These are phyloP conservation scores for Potamarius usumacintae DNA, from an alignment of 2,113 vertebrate genomes.

Conservation along the genomic window DNA sequence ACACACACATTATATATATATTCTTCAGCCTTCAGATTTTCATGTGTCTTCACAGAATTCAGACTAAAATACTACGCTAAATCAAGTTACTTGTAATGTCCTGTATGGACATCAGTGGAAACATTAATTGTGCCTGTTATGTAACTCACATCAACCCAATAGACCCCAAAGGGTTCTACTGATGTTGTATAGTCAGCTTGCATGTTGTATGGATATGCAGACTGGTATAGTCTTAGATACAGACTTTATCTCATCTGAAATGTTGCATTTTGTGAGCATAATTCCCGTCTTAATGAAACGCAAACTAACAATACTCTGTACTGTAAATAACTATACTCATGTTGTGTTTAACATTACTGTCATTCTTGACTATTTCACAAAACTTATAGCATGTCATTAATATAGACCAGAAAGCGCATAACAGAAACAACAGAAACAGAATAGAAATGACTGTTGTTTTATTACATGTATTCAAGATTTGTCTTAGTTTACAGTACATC, in stretches of 20 bases:
- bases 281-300: neutral
- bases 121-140: neutral
- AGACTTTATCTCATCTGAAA: neutral
- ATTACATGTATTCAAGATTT: neutral
- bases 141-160: neutral
- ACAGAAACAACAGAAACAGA: neutral
- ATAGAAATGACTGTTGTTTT: neutral
- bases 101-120: neutral
- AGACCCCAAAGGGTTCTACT: neutral
- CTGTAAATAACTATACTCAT: neutral
- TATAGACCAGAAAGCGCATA: neutral
- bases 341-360: neutral
- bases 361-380: neutral
- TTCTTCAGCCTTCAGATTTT: neutral
- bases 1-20: no score
- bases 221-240: neutral
- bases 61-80: neutral
- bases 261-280: neutral
- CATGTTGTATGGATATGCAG: conserved; percentile 1
- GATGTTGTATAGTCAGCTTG: conserved; percentile 8
- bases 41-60: neutral
- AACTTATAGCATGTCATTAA: neutral
- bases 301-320: neutral
- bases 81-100: neutral
- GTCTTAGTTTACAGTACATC: conserved; percentile 4